A percentile compares a stretch with the other conserved stretches of the same genome.
phyloP scores from a whole-genome alignment of 1,140 invertebrate species.

The Brachionus paranguensis region DNA sequence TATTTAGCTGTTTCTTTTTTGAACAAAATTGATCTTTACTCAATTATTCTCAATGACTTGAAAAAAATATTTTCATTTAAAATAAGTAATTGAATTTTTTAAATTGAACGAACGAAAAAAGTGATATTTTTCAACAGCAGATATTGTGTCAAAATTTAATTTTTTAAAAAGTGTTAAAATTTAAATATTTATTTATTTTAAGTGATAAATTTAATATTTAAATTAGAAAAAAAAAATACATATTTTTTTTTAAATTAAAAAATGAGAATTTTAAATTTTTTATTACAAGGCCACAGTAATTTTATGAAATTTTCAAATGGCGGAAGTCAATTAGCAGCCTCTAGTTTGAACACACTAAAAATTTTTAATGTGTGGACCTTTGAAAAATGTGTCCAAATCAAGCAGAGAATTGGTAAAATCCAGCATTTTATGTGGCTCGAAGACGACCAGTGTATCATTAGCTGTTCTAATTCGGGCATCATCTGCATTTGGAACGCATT shows the following conservation, averaged over 20 bases:
- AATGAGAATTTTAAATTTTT: neutral
- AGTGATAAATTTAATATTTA: no score
- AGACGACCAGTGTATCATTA: neutral
- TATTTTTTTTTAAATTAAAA: no score
- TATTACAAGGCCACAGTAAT: neutral
- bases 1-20: neutral
- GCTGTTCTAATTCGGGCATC: conserved; percentile 11
- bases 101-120: neutral
- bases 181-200: no score
- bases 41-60: conserved; percentile 18
- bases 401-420: neutral
- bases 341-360: neutral
- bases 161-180: neutral
- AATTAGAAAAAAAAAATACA: no score
- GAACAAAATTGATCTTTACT: conserved; percentile 12
- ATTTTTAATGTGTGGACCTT: neutral
- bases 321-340: neutral
- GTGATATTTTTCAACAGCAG: neutral
- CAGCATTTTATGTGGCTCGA: conserved; percentile 13
- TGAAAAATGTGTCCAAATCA: neutral
- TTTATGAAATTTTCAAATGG: neutral
- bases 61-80: neutral
- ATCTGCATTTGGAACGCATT: conserved; percentile 18
- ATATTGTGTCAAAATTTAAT: neutral
- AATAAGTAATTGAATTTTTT: conserved; percentile 1